Conservation (phyloP, 1,140 invertebrate species). For the Eciton burchellii region DNA sequence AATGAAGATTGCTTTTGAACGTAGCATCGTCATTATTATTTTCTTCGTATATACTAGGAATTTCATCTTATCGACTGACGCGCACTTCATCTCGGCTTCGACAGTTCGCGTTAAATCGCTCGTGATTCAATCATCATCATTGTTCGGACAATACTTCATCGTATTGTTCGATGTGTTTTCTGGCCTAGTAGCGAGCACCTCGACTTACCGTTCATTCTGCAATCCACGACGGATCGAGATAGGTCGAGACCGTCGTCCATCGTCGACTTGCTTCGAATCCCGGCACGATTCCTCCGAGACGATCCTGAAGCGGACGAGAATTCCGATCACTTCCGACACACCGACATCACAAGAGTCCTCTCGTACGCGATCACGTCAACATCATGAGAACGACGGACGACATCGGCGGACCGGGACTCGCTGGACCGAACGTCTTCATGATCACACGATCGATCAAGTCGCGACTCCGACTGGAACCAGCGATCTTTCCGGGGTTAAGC, state of each 20-base stretch:
- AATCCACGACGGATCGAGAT: slow-evolving; percentile 70
- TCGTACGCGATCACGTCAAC: slow-evolving; percentile 56
- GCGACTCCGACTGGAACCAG: slow-evolving; percentile 15
- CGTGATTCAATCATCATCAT: neutral
- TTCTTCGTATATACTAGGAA: neutral
- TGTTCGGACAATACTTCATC: neutral
- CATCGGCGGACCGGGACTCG: neutral
- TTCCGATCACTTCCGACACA: slow-evolving; percentile 64
- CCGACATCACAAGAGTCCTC: slow-evolving; percentile 48
- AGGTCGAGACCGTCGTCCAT: slow-evolving; percentile 73
- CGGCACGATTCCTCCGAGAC: slow-evolving; percentile 14
- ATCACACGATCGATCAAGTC: slow-evolving; percentile 65
- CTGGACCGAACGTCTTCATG: slow-evolving; percentile 21
- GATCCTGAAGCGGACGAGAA: slow-evolving; percentile 27
- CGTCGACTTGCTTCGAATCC: too few species aligned
- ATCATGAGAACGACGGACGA: slow-evolving; percentile 41
- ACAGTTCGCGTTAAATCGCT: neutral
- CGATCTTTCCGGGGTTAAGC: neutral
- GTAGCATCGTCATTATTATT: slow-evolving; percentile 16
- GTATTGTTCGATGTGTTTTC: neutral
- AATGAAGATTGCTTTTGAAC: neutral
- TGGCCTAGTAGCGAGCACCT: neutral
- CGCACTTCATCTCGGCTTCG: slow-evolving; percentile 18
- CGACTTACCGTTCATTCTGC: slow-evolving; percentile 79
- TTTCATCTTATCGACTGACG: neutral